Evolutionary conservation across 2,888 invertebrate species (phyloP).

Genomic region (Drosophila pseudotalamancana): DNA sequence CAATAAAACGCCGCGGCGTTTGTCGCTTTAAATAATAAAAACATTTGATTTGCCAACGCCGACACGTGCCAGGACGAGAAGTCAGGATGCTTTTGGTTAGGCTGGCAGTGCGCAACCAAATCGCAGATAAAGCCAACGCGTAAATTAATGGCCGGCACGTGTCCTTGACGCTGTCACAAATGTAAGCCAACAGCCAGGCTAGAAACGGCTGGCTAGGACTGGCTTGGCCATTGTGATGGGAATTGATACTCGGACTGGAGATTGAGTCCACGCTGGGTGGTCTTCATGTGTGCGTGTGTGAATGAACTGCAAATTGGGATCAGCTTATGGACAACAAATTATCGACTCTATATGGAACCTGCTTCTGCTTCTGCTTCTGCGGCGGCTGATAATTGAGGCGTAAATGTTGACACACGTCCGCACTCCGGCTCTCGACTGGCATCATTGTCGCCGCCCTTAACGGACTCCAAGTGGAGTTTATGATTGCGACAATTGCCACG

Average conservation of each 20-base stretch:
- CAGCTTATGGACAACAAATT: constrained; percentile 70
- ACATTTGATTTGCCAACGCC: constrained; percentile 78
- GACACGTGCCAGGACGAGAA: constrained; percentile 67
- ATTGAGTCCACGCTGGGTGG: constrained; percentile 64
- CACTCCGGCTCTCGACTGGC: constrained; percentile 6
- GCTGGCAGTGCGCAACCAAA: constrained; percentile 67
- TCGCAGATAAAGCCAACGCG: constrained; percentile 72
- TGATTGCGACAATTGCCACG: constrained; percentile 36
- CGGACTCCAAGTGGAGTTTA: constrained; percentile 30
- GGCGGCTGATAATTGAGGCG: constrained; percentile 71
- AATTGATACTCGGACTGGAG: constrained; percentile 12
- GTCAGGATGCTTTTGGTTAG: constrained; percentile 18
- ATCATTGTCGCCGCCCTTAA: constrained; percentile 48
- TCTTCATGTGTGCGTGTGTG: constrained; percentile 34
- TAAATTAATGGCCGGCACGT: constrained; percentile 84
- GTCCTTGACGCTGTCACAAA: constrained; percentile 53
- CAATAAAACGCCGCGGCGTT: constrained; percentile 72
- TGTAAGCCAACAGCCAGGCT: constrained; percentile 15
- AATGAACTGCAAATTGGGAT: constrained; percentile 40
- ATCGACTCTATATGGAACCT: constrained; percentile 50
- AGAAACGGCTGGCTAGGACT: constrained; percentile 9
- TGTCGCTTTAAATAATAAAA: constrained; percentile 80
- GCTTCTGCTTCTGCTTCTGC: constrained; percentile 32
- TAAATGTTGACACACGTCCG: constrained; percentile 77
- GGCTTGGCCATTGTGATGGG: constrained; percentile 19